phyloP scores from a whole-genome alignment of 1,140 invertebrate genomes.

The Drosophila santomea region DNA sequence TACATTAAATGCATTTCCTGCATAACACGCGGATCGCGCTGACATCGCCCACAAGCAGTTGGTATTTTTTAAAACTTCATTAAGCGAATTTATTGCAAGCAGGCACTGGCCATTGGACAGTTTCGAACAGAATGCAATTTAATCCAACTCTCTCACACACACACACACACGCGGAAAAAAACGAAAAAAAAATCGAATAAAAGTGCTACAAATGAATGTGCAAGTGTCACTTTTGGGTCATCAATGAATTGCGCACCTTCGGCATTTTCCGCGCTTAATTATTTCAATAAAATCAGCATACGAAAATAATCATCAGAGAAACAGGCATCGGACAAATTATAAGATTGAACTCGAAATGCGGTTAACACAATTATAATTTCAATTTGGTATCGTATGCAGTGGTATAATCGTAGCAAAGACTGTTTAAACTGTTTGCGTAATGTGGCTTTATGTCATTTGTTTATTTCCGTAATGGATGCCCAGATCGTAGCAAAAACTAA shows the following conservation, averaged over 20 bases:
- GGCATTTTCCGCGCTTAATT: slow-evolving; percentile 67
- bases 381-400: slow-evolving; percentile 22
- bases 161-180: not conserved
- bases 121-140: slow-evolving; percentile 57
- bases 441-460: too few relatives aligned
- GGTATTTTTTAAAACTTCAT: slow-evolving; percentile 69
- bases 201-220: slow-evolving; percentile 48
- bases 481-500: too few relatives aligned
- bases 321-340: slow-evolving; percentile 14
- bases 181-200: slow-evolving; percentile 19
- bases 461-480: too few relatives aligned
- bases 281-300: slow-evolving; percentile 71
- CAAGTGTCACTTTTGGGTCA: slow-evolving; percentile 66
- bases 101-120: slow-evolving; percentile 14
- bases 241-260: slow-evolving; percentile 69
- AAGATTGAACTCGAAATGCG: slow-evolving; percentile 29
- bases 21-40: slow-evolving; percentile 30
- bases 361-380: slow-evolving; percentile 55
- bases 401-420: not conserved
- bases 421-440: not conserved
- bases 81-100: slow-evolving; percentile 72
- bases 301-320: slow-evolving; percentile 36
- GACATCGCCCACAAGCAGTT: slow-evolving; percentile 38
- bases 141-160: slow-evolving; percentile 31
- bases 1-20: slow-evolving; percentile 67